Percentiles rank a stretch among this genome's conserved stretches.
Conservation (phyloP, 1,140 invertebrate species). For the Antheraea pernyi region DNA sequence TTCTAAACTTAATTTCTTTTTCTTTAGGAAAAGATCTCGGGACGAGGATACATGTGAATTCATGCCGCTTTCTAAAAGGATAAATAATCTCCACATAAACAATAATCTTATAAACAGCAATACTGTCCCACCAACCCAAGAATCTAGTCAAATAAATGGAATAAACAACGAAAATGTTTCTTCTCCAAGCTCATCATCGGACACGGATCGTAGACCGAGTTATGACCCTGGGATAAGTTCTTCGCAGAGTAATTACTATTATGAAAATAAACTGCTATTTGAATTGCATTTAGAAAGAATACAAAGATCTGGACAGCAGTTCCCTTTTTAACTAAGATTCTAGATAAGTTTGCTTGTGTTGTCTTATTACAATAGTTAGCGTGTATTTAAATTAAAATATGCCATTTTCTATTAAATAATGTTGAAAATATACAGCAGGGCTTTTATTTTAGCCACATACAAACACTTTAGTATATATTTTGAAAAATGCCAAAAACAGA, state of each 20-base stretch:
- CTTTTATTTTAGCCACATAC: slow-evolving; percentile 22
- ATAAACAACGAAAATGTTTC: slow-evolving; percentile 53
- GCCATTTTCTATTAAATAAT: slow-evolving; percentile 24
- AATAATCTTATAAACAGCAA: slow-evolving; percentile 56
- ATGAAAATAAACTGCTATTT: slow-evolving; percentile 76
- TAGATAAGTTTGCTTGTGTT: slow-evolving; percentile 44
- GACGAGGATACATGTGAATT: slow-evolving; percentile 87
- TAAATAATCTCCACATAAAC: slow-evolving; percentile 89
- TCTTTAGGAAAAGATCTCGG: slow-evolving; percentile 83
- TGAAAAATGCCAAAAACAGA: slow-evolving; percentile 16
- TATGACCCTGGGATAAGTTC: slow-evolving; percentile 75
- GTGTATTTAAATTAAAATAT: slow-evolving; percentile 41
- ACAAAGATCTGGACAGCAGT: slow-evolving; percentile 74
- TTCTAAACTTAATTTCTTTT: slow-evolving; percentile 12
- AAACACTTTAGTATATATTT: slow-evolving; percentile 14
- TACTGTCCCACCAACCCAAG: slow-evolving; percentile 41
- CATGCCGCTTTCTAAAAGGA: slow-evolving; percentile 88
- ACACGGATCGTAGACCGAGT: slow-evolving; percentile 59
- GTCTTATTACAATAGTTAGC: slow-evolving; percentile 37
- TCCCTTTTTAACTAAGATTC: slow-evolving; percentile 57
- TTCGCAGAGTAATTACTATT: slow-evolving; percentile 72
- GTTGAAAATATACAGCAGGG: slow-evolving; percentile 18
- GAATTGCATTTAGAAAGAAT: slow-evolving; percentile 78
- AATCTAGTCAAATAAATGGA: slow-evolving; percentile 59
- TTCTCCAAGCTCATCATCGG: slow-evolving; percentile 51